These are phyloP conservation scores for Phoebastria nigripes DNA, from an alignment of 2,797 vertebrate genomes.

Conservation along the genomic window DNA sequence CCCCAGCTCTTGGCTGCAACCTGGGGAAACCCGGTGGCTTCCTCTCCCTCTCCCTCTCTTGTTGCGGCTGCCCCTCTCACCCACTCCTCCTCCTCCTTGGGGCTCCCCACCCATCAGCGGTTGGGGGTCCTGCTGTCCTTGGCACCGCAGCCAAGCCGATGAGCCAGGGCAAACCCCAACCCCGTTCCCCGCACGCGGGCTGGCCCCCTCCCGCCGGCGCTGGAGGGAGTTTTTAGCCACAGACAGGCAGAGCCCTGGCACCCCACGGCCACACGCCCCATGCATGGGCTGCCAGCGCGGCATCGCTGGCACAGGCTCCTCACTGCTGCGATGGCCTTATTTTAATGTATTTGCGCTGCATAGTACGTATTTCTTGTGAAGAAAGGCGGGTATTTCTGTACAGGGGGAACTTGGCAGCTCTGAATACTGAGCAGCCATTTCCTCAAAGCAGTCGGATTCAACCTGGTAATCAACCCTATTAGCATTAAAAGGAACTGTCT, in stretches of 20 bases:
- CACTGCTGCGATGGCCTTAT: not conserved
- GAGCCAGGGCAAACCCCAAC: not conserved
- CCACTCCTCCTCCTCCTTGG: not conserved
- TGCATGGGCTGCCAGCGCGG: not conserved
- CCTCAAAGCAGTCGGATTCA: not conserved
- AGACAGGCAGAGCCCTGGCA: not conserved
- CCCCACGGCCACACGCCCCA: fast-evolving
- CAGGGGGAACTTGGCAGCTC: not conserved
- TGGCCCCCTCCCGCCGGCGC: fast-evolving
- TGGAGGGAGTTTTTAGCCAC: not conserved
- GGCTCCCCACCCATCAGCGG: not conserved
- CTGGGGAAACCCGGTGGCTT: not conserved
- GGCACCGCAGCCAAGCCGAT: fast-evolving
- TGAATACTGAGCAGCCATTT: conserved; percentile 2
- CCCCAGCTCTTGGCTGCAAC: not conserved
- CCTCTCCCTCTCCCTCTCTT: too few relatives aligned
- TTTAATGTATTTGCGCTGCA: not conserved
- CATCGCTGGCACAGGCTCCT: not conserved
- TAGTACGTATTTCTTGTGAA: not conserved
- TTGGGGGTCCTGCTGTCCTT: fast-evolving
- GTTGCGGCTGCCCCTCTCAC: not conserved
- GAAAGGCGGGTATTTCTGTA: not conserved
- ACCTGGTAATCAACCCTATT: conserved; percentile 15
- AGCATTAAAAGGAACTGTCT: conserved; percentile 22
- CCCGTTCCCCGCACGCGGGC: fast-evolving